These are phyloP conservation scores for Beris chalybata DNA, from an alignment of 2,888 invertebrate species.

Conservation along the genomic window DNA sequence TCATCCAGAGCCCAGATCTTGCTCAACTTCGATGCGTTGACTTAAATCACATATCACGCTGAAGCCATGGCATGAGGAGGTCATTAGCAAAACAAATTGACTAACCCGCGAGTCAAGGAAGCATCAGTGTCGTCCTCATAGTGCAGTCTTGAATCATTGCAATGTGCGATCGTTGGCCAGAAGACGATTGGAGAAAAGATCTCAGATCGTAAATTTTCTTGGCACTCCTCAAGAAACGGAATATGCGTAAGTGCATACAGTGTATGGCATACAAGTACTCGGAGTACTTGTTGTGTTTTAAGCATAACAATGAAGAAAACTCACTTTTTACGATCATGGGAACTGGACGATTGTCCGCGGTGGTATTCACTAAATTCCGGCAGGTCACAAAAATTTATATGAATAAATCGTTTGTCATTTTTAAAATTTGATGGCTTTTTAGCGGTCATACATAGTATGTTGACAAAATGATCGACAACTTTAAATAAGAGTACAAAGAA, in stretches of 20 bases:
- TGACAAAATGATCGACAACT: conserved; percentile 14
- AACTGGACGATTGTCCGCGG: not conserved
- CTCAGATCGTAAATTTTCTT: conserved; percentile 29
- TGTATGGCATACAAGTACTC: not conserved
- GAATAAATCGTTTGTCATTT: conserved; percentile 1
- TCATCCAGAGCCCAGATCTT: conserved; percentile 2
- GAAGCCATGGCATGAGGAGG: too few species aligned
- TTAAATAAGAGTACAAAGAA: too few species aligned
- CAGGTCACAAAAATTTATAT: not conserved
- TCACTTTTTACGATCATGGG: conserved; percentile 9
- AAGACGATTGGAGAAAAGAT: conserved; percentile 1
- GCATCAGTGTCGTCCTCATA: too few species aligned
- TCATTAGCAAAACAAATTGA: too few species aligned
- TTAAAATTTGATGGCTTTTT: too few species aligned
- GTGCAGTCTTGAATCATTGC: too few species aligned
- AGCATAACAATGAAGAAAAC: conserved; percentile 9
- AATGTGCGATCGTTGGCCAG: not conserved
- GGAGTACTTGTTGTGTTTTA: conserved; percentile 20
- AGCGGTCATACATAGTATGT: not conserved
- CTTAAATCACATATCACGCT: too few species aligned
- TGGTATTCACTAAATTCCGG: too few species aligned
- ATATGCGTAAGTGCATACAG: not conserved
- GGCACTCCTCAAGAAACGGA: not conserved
- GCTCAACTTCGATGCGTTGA: too few species aligned
- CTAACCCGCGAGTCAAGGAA: too few species aligned